Evolutionary conservation across 2,797 vertebrate genomes (phyloP), one percentile per base, ranked within the genome.

Genomic region (Arctocebus calabarensis): DNA sequence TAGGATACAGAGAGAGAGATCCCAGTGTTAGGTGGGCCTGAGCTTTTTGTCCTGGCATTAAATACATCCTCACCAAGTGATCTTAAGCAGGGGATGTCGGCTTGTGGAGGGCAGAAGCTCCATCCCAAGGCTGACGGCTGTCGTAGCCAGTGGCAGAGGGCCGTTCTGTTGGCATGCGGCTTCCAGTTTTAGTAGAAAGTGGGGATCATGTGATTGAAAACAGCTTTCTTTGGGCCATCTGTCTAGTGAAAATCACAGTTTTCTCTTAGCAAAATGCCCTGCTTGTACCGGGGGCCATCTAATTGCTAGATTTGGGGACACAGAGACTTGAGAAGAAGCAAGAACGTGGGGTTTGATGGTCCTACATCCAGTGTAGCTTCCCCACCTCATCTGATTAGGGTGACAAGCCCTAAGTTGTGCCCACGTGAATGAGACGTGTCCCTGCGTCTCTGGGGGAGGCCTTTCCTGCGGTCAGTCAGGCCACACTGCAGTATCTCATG

Each of bases 361-460:
- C 29, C 2, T 45, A 34, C 57, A 25, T 37, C 52, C 57, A 3
- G 11, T 7, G n/a, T 43, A 27, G 40, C 37, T 73, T 93, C 17
- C 75, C 66, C 20, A 8, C 32, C 45, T 83, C 27, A 27, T 5
- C 29, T 45, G 45, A 68, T 45, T 11, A 25, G 13, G 32, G 40
- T 2, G 0, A 12, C 10, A 16, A 7, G n/a, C 1, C 55, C 29
- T 2, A 3, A 12, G 5, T 25, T 25, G 3, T n/a, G 16, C 25
- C 85, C 43, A 37, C 45, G 61, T 57, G 17, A 25, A 27, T 19
- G 81, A 34, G 64, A 20, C 8, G 0, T 22, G 40, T 57, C 52
- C 40, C 22, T 3, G 3, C 0, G 0, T 19, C 40, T 23, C 25
- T 20, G 0, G 48, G 19, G 43, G 25, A 10, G 29, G 57, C 70